A percentile compares a stretch with the other conserved stretches of the same genome.
phyloP scores from a whole-genome alignment of 2,888 invertebrate genomes.

The Mimumesa dahlbomi region DNA sequence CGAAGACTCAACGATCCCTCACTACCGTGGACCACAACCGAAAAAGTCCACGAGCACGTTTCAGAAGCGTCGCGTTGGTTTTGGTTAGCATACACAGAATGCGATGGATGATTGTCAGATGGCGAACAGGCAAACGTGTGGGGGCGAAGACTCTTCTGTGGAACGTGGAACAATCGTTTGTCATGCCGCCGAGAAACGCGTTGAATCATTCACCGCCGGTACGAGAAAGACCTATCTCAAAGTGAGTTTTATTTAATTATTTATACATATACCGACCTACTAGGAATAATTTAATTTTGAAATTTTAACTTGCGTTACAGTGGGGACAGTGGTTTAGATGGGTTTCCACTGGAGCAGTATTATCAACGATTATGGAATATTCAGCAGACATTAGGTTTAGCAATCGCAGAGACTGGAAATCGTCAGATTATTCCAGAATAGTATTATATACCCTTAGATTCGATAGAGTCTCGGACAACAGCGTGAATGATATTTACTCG shows the following conservation, averaged over 20 bases:
- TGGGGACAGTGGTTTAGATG: slow-evolving; percentile 37
- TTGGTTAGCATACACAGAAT: slow-evolving; percentile 85
- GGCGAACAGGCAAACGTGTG: slow-evolving; percentile 84
- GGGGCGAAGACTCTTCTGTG: slow-evolving; percentile 80
- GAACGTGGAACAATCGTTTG: slow-evolving; percentile 62
- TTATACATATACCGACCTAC: too few relatives aligned
- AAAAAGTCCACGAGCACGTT: slow-evolving; percentile 69
- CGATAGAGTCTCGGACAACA: background rate
- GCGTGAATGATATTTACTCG: background rate
- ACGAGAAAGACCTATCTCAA: slow-evolving; percentile 53
- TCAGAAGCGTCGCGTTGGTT: slow-evolving; percentile 82
- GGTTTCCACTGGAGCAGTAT: slow-evolving; percentile 64
- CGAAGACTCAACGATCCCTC: slow-evolving; percentile 74
- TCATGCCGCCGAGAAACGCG: slow-evolving; percentile 50
- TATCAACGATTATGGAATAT: slow-evolving; percentile 66
- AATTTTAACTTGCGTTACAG: slow-evolving; percentile 40
- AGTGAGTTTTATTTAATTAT: slow-evolving; percentile 40
- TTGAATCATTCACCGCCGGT: slow-evolving; percentile 70
- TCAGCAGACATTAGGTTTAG: slow-evolving; percentile 67
- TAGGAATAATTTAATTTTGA: too few relatives aligned
- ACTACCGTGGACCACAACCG: slow-evolving; percentile 53
- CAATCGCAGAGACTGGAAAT: slow-evolving; percentile 59
- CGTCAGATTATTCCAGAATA: slow-evolving; percentile 54
- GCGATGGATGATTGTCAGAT: slow-evolving; percentile 85
- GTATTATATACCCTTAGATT: slow-evolving; percentile 40